Conservation (phyloP, 64 coral and sea anemone genomes). For the Platygyra sinensis region DNA sequence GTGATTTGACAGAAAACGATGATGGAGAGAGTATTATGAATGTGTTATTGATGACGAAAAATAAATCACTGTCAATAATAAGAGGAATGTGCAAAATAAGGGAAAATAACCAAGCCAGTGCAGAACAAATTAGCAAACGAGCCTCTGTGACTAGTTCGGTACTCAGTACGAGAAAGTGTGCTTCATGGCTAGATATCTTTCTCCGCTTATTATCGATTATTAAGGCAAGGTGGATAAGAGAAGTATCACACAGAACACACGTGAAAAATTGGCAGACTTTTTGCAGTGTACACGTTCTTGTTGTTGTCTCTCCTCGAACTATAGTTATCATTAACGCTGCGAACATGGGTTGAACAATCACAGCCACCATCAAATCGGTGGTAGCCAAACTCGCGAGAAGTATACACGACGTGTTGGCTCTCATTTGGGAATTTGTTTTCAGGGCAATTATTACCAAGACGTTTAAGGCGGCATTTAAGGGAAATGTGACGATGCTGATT, state of each 20-base stretch:
- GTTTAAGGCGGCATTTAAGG: neutral
- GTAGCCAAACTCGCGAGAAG: neutral
- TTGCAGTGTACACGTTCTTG: neutral
- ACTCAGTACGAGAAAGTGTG: neutral
- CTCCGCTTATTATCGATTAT: neutral
- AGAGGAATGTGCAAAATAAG: neutral
- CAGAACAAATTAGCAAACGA: neutral
- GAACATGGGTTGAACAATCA: neutral
- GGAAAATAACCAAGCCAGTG: neutral
- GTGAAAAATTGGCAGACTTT: neutral
- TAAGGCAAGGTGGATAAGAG: neutral
- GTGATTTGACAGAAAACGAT: neutral
- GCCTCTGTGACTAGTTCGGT: neutral
- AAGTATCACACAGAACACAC: neutral
- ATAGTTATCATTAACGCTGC: no score
- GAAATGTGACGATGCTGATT: neutral
- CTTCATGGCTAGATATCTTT: constrained; percentile 6
- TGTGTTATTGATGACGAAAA: neutral
- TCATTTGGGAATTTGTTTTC: neutral
- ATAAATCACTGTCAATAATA: neutral
- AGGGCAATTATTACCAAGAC: constrained; percentile 7
- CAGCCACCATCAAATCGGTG: neutral
- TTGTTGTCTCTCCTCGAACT: neutral
- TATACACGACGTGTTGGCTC: neutral
- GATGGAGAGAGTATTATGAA: neutral